Conservation (phyloP, 2,113 vertebrate genomes). For the Vidua macroura region DNA sequence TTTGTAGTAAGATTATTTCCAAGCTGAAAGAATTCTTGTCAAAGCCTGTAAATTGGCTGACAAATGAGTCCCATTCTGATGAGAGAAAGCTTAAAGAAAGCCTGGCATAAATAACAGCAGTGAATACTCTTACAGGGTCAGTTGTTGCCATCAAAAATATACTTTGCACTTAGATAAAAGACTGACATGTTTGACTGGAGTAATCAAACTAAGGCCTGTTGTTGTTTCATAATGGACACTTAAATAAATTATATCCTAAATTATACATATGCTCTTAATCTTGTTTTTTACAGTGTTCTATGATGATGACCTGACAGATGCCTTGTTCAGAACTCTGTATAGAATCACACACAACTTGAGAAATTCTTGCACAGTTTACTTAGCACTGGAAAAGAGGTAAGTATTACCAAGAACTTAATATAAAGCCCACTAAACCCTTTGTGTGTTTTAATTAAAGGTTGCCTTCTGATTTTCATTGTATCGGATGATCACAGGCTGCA, state of each 20-base stretch:
- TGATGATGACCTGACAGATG: conserved; percentile 89
- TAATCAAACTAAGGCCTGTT: not conserved
- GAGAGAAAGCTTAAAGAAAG: not conserved
- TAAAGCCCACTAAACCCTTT: not conserved
- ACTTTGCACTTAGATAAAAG: not conserved
- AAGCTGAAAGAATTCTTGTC: not conserved
- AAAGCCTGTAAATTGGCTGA: not conserved
- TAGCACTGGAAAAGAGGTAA: conserved; percentile 91
- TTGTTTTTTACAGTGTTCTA: conserved; percentile 83
- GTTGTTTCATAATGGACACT: not conserved
- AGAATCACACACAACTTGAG: conserved; percentile 76
- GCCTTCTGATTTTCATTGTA: not conserved
- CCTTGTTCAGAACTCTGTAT: conserved; percentile 82
- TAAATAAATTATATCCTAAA: not conserved
- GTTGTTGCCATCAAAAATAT: not conserved
- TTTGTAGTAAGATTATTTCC: not conserved
- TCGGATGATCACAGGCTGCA: not conserved
- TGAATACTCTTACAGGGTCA: not conserved
- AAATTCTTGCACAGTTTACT: conserved; percentile 75
- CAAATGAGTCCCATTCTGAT: not conserved
- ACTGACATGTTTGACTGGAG: not conserved
- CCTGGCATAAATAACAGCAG: not conserved
- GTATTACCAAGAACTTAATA: not conserved
- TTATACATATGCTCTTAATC: not conserved
- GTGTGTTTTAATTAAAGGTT: not conserved